phyloP scores from a whole-genome alignment of 1,140 invertebrate species.

The Portunus trituberculatus region DNA sequence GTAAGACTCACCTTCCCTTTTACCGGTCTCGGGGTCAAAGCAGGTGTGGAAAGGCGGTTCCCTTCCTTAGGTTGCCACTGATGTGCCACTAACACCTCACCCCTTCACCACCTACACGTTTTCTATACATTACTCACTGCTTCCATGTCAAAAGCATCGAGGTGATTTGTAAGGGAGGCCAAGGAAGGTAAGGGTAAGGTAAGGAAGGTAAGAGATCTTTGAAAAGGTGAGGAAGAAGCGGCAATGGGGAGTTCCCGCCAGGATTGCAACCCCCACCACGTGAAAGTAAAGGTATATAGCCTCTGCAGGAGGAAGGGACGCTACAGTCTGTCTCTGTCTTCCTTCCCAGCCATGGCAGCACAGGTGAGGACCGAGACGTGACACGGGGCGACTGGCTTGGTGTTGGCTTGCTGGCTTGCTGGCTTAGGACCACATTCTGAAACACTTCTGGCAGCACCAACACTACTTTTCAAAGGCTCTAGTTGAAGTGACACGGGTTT shows the following conservation, averaged over 20 bases:
- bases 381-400: too few species aligned
- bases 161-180: too few species aligned
- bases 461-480: too few species aligned
- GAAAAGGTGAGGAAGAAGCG: not conserved
- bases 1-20: not conserved
- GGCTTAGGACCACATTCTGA: too few species aligned
- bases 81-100: not conserved
- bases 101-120: not conserved
- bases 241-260: not conserved
- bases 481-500: too few species aligned
- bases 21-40: not conserved
- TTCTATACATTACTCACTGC: not conserved
- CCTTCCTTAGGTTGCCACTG: not conserved
- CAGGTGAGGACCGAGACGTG: not conserved
- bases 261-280: not conserved
- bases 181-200: not conserved
- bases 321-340: not conserved
- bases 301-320: not conserved
- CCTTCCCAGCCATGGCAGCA: not conserved
- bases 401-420: too few species aligned
- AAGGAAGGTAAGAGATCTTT: not conserved
- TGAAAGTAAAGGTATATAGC: slow-evolving; percentile 13
- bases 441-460: too few species aligned
- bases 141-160: not conserved
- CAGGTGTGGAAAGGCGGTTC: not conserved